Conservation (phyloP, 2,888 invertebrate genomes). For the Alviniconcha strummeri region DNA sequence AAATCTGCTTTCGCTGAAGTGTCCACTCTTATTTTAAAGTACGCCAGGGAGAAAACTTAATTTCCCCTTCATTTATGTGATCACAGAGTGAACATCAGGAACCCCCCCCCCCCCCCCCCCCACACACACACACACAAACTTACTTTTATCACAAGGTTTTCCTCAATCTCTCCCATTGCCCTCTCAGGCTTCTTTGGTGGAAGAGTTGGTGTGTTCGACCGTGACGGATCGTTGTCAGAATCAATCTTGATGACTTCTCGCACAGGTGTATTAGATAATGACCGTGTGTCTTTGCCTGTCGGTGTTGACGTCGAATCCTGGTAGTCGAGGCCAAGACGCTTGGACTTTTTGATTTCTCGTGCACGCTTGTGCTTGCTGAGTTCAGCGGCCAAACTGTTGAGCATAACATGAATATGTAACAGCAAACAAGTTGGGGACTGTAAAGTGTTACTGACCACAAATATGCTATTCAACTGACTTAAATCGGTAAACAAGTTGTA, state of each 20-base stretch:
- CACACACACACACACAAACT: not conserved
- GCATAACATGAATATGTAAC: not conserved
- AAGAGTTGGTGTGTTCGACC: constrained; percentile 31
- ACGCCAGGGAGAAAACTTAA: too few relatives aligned
- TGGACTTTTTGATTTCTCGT: constrained; percentile 80
- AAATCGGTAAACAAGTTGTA: too few relatives aligned
- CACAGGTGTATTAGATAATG: constrained; percentile 20
- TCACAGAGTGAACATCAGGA: not conserved
- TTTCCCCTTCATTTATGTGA: too few relatives aligned
- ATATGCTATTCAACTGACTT: not conserved
- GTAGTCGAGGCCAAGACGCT: constrained; percentile 20
- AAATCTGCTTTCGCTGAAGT: too few relatives aligned
- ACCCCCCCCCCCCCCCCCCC: too few relatives aligned
- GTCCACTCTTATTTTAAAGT: too few relatives aligned
- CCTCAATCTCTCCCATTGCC: constrained; percentile 42
- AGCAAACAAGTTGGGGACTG: too few relatives aligned
- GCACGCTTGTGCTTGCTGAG: constrained; percentile 69
- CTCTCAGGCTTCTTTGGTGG: constrained; percentile 32
- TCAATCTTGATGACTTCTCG: constrained; percentile 33
- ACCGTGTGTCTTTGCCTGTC: constrained; percentile 19
- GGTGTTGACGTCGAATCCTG: constrained; percentile 12
- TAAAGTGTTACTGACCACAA: not conserved
- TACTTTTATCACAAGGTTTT: constrained; percentile 57
- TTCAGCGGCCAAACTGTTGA: constrained; percentile 65
- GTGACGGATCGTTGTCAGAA: constrained; percentile 24